Percentiles rank a stretch among this genome's conserved stretches.
These are phyloP conservation scores for Eristalinus aeneus DNA, from an alignment of 2,888 invertebrate genomes.

Conservation along the genomic window DNA sequence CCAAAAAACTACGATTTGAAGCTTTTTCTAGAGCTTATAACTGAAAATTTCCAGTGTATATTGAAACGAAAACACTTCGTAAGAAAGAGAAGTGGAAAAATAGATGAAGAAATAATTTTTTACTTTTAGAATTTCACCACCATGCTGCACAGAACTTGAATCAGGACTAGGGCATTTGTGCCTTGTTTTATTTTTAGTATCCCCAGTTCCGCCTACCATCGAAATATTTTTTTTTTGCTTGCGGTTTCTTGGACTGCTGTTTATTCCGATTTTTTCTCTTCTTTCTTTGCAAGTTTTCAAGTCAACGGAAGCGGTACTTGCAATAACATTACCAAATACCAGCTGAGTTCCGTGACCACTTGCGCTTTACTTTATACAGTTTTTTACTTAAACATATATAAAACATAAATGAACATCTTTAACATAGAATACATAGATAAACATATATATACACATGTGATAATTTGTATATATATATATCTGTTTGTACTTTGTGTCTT, in stretches of 20 bases:
- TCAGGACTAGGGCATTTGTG: slow-evolving; percentile 67
- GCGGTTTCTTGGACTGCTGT: slow-evolving; percentile 40
- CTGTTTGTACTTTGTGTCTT: not conserved
- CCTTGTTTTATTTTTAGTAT: slow-evolving; percentile 68
- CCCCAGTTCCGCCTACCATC: slow-evolving; percentile 57
- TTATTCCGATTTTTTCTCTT: slow-evolving; percentile 1
- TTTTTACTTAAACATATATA: not conserved
- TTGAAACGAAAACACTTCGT: slow-evolving; percentile 13
- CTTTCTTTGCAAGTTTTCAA: slow-evolving; percentile 11
- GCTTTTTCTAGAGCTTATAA: slow-evolving; percentile 16
- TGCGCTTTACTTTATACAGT: slow-evolving; percentile 29
- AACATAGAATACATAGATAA: not conserved
- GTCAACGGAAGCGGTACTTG: slow-evolving; percentile 26
- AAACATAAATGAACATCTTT: not conserved
- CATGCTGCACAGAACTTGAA: slow-evolving; percentile 61
- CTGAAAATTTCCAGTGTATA: slow-evolving; percentile 12
- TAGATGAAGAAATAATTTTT: slow-evolving; percentile 38
- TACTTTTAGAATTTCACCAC: slow-evolving; percentile 53
- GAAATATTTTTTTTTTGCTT: slow-evolving; percentile 44
- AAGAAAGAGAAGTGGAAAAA: slow-evolving; percentile 20
- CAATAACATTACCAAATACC: slow-evolving; percentile 47
- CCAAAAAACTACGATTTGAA: not conserved
- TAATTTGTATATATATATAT: not conserved
- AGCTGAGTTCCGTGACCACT: slow-evolving; percentile 41
- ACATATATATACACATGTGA: not conserved